A percentile compares a stretch with the other conserved stretches of the same genome.
phyloP scores from a whole-genome alignment of 2,888 invertebrate genomes.

The Tenthredo distinguenda region DNA sequence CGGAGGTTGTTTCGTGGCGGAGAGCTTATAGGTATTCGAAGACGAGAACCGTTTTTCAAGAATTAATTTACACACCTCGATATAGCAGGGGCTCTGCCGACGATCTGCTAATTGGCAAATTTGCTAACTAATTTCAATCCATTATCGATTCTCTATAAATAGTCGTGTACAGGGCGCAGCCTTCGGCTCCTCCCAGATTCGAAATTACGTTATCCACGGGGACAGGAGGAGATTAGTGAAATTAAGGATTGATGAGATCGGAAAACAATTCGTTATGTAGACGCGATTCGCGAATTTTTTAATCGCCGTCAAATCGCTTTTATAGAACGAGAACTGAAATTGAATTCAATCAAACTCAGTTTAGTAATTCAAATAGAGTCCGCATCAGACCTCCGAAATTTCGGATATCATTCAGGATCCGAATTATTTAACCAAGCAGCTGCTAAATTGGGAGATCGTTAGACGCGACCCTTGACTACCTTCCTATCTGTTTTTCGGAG shows the following conservation, averaged over 20 bases:
- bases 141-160: constrained; percentile 49
- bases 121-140: constrained; percentile 46
- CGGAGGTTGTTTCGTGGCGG: too few relatives aligned
- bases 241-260: not conserved
- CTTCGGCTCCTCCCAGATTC: not conserved
- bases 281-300: not conserved
- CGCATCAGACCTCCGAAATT: not conserved
- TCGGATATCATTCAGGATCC: not conserved
- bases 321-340: not conserved
- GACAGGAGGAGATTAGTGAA: constrained; percentile 29
- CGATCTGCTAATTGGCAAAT: constrained; percentile 40
- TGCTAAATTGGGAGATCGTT: not conserved
- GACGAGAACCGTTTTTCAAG: not conserved
- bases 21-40: too few relatives aligned
- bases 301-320: not conserved
- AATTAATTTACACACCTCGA: not conserved
- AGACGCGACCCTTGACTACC: not conserved
- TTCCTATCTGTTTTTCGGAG: not conserved
- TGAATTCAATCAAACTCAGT: not conserved
- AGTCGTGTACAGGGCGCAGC: constrained; percentile 27
- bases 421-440: not conserved
- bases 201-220: constrained; percentile 27
- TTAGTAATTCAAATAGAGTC: not conserved
- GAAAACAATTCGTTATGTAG: not conserved
- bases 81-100: not conserved